Evolutionary conservation across 2,113 vertebrate genomes (phyloP).

Genomic region (Nerophis lumbriciformis): DNA sequence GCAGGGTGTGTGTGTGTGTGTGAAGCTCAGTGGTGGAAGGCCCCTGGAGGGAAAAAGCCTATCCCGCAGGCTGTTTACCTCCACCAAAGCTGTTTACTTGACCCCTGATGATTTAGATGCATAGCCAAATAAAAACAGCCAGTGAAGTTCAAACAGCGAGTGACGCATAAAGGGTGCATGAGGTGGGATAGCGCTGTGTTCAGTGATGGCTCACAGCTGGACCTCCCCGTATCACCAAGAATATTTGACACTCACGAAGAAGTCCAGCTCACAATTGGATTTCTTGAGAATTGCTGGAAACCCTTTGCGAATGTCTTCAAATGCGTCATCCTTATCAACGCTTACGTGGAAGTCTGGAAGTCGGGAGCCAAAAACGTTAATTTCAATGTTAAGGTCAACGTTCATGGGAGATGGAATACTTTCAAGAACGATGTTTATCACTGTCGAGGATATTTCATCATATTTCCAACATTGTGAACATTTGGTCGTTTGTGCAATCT

Average conservation of each 20-base stretch:
- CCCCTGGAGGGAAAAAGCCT: constrained; percentile 53
- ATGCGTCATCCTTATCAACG: constrained; percentile 24
- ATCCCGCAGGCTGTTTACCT: constrained; percentile 69
- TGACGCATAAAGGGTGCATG: constrained; percentile 60
- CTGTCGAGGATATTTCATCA: constrained; percentile 38
- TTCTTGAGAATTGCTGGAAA: constrained; percentile 28
- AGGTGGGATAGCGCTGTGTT: constrained; percentile 58
- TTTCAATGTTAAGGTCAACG: constrained; percentile 27
- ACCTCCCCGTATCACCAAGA: constrained; percentile 51
- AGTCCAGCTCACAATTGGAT: constrained; percentile 30
- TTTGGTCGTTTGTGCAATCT: constrained; percentile 56
- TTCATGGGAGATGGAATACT: constrained; percentile 17
- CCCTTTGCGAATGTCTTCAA: constrained; percentile 18
- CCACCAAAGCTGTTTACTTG: constrained; percentile 68
- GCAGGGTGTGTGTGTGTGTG: constrained; percentile 15
- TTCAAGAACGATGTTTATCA: constrained; percentile 47
- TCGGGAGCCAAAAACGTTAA: constrained; percentile 31
- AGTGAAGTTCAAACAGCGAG: constrained; percentile 63
- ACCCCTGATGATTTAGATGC: constrained; percentile 72
- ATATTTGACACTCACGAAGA: constrained; percentile 22
- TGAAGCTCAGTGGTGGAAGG: constrained; percentile 43
- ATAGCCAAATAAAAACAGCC: constrained; percentile 67
- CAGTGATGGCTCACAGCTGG: constrained; percentile 65
- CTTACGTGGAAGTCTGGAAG: constrained; percentile 10
- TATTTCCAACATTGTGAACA: constrained; percentile 39